phyloP scores from a whole-genome alignment of 2,113 vertebrate genomes.

The Cariama cristata region DNA sequence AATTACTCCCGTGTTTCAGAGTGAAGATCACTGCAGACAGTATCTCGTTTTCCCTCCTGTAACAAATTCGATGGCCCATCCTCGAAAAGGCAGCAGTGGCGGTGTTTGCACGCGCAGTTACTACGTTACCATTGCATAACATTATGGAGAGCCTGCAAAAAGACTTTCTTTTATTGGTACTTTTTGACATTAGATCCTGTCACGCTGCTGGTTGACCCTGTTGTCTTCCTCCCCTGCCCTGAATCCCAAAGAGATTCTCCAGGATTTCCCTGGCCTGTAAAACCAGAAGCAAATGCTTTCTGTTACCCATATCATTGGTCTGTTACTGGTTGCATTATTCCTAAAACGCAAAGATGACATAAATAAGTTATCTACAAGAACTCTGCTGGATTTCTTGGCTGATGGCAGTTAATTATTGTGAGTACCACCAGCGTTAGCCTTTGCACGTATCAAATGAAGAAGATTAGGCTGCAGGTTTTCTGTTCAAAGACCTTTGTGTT shows the following conservation, averaged over 20 bases:
- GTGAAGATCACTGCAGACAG: background rate
- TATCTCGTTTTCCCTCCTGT: background rate
- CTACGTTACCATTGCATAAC: background rate
- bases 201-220: background rate
- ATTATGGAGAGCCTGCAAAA: background rate
- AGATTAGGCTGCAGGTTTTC: conserved; percentile 15
- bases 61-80: background rate
- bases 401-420: background rate
- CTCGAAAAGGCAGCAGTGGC: background rate
- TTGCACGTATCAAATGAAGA: background rate
- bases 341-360: conserved; percentile 2
- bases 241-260: background rate
- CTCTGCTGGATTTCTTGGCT: background rate
- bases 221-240: background rate
- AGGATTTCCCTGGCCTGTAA: background rate
- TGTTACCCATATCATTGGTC: background rate
- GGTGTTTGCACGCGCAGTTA: background rate
- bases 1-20: background rate
- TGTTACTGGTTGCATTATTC: background rate
- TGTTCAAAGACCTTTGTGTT: conserved; percentile 33
- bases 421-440: background rate
- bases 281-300: background rate
- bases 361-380: conserved; percentile 16
- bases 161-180: background rate
- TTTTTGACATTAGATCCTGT: background rate